phyloP scores from a whole-genome alignment of 35 echinoderm and acorn worm species.

The Lytechinus pictus region DNA sequence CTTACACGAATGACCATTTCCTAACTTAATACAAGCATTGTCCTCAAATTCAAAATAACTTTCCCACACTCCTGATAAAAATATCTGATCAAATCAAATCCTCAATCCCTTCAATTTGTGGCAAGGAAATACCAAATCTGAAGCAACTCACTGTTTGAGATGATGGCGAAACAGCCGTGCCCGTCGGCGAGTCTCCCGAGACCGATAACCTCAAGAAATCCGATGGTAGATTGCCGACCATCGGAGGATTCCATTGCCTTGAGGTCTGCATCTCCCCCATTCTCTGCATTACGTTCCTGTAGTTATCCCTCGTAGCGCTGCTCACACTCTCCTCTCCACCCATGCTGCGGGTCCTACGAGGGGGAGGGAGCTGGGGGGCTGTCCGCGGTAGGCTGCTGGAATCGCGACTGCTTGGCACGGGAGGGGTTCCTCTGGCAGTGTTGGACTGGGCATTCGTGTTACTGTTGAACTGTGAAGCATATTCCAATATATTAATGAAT shows the following conservation, averaged over 20 bases:
- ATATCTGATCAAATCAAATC: too few relatives aligned
- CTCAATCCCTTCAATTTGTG: background rate
- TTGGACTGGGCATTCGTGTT: background rate
- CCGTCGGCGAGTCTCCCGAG: background rate
- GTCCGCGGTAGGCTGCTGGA: background rate
- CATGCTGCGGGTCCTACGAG: background rate
- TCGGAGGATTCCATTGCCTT: constrained; percentile 76
- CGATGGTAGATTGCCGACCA: constrained; percentile 63
- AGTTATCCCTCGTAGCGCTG: background rate
- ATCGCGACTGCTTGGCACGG: background rate
- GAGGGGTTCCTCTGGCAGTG: background rate
- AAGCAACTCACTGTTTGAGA: background rate
- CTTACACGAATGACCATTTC: too few relatives aligned
- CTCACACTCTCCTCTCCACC: background rate
- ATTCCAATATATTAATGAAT: too few relatives aligned
- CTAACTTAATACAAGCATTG: too few relatives aligned
- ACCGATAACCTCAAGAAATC: constrained; percentile 70
- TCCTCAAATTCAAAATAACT: too few relatives aligned
- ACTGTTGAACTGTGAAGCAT: background rate
- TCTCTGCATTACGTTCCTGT: background rate
- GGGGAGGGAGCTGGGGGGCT: background rate
- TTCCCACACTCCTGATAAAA: too few relatives aligned
- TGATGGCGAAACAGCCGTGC: background rate
- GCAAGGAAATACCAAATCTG: background rate
- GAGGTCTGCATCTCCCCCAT: background rate